These are phyloP conservation scores for Myotis lucifugus DNA, from an alignment of 2,113 vertebrate species.

Conservation along the genomic window DNA sequence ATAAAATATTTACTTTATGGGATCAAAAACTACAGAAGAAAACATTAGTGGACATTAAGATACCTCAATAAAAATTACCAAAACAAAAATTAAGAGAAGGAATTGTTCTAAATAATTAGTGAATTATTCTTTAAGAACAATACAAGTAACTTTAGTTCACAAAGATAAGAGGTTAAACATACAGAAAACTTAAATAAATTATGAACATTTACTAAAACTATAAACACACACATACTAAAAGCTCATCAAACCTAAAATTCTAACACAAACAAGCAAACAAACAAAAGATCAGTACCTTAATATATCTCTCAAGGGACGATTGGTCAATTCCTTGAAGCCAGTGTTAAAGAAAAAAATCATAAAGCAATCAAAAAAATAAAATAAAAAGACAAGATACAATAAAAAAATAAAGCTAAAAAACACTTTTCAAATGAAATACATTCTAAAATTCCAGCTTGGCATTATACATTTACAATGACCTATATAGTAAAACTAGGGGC, in stretches of 20 bases:
- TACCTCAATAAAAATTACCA: neutral
- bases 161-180: neutral
- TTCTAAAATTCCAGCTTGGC: neutral
- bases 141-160: neutral
- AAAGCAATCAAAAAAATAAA: neutral
- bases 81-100: neutral
- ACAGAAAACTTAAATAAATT: neutral
- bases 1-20: neutral
- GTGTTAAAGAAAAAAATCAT: neutral
- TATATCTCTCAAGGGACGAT: too few relatives aligned
- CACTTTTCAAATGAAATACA: neutral
- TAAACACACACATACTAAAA: neutral
- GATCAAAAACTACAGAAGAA: neutral
- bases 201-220: neutral
- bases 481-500: neutral
- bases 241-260: neutral
- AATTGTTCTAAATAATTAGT: neutral
- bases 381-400: neutral
- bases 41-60: neutral
- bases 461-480: neutral
- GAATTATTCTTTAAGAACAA: neutral
- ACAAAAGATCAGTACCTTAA: neutral
- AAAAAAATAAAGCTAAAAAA: neutral
- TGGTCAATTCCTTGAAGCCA: neutral
- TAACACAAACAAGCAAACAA: neutral